Evolutionary conservation across 64 coral and sea anemone species (phyloP).

Genomic region (Exaiptasia diaphana): DNA sequence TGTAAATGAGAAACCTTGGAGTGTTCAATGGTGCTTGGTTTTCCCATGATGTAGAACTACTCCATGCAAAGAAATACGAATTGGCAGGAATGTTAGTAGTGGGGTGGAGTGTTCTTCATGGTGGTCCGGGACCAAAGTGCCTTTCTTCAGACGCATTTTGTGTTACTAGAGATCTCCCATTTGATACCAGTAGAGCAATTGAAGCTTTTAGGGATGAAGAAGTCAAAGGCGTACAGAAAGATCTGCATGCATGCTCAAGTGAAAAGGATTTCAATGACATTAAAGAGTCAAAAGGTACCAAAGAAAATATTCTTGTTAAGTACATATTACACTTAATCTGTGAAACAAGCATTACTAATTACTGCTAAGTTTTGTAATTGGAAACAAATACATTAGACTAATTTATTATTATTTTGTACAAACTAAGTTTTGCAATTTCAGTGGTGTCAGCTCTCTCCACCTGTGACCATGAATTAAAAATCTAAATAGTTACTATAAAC

Average conservation of each 20-base stretch:
- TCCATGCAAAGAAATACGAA: constrained; percentile 41
- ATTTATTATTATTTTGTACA: too few species aligned
- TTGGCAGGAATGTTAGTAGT: constrained; percentile 48
- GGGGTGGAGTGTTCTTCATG: constrained; percentile 54
- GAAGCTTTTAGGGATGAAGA: constrained; percentile 18
- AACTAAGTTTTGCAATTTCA: too few species aligned
- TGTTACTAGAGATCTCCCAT: constrained; percentile 7
- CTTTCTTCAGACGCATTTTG: constrained; percentile 26
- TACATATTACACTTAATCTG: too few species aligned
- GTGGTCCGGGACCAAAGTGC: constrained; percentile 46
- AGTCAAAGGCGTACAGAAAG: constrained; percentile 4
- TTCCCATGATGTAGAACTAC: constrained; percentile 49
- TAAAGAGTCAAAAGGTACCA: background rate
- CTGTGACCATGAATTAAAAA: too few species aligned
- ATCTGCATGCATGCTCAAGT: background rate
- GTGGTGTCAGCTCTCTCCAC: too few species aligned
- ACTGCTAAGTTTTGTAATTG: too few species aligned
- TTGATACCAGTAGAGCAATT: constrained; percentile 6
- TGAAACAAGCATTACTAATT: too few species aligned
- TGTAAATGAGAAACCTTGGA: constrained; percentile 2
- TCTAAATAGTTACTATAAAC: too few species aligned
- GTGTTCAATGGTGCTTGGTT: constrained; percentile 60
- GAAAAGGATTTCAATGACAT: constrained; percentile 8
- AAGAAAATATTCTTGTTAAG: too few species aligned
- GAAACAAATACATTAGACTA: too few species aligned